These are phyloP conservation scores for Cryptosula pallasiana DNA, from an alignment of 2,888 invertebrate species.

Conservation along the genomic window DNA sequence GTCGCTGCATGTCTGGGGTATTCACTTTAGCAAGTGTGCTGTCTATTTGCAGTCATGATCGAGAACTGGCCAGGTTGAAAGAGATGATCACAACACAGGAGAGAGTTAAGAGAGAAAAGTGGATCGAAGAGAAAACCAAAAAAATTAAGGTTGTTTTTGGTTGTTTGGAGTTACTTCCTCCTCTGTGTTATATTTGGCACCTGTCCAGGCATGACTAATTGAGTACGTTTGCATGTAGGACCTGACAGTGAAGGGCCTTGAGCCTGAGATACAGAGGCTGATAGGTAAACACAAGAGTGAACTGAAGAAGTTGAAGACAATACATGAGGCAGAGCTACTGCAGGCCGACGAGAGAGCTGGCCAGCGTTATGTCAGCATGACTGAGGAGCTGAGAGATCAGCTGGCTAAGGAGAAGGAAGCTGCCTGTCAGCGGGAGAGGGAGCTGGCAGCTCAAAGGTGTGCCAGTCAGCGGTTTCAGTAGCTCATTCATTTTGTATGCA, in stretches of 20 bases:
- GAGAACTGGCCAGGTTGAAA: constrained; percentile 51
- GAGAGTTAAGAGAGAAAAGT: constrained; percentile 52
- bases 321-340: constrained; percentile 52
- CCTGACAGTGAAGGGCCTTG: constrained; percentile 54
- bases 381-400: constrained; percentile 52
- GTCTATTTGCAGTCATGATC: constrained; percentile 38
- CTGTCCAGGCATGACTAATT: too few relatives aligned
- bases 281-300: constrained; percentile 54
- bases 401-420: constrained; percentile 51
- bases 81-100: constrained; percentile 53
- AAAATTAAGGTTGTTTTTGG: constrained; percentile 56
- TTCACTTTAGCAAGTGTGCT: neutral
- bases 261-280: constrained; percentile 53
- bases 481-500: too few relatives aligned
- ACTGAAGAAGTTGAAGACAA: constrained; percentile 49
- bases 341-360: constrained; percentile 52
- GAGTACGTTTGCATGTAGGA: constrained; percentile 45
- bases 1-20: too few relatives aligned
- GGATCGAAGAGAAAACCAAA: constrained; percentile 55
- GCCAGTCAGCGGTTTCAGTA: too few relatives aligned
- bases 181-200: too few relatives aligned
- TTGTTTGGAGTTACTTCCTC: too few relatives aligned
- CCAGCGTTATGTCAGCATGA: constrained; percentile 47
- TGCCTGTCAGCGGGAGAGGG: constrained; percentile 50
- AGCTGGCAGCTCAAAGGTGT: constrained; percentile 49